Conservation (phyloP, 2,888 invertebrate genomes). For the Napeogenes sylphis region DNA sequence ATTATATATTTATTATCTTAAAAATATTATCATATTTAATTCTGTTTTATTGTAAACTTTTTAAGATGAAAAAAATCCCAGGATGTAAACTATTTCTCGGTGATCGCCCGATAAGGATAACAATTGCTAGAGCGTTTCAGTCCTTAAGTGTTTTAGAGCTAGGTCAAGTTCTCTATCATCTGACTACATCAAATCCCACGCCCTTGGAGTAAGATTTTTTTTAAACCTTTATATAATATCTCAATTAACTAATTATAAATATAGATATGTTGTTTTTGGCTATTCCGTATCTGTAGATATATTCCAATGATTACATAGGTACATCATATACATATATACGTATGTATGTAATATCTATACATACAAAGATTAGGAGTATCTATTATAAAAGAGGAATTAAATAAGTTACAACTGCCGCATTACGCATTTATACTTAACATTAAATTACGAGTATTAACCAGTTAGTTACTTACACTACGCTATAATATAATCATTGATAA, state of each 20-base stretch:
- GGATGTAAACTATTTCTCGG: constrained; percentile 71
- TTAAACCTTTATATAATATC: neutral
- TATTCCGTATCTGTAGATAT: too few relatives aligned
- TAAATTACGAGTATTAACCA: too few relatives aligned
- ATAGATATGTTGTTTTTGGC: too few relatives aligned
- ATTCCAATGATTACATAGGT: too few relatives aligned
- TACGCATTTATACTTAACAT: too few relatives aligned
- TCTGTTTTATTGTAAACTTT: constrained; percentile 19
- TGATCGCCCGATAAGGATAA: constrained; percentile 69
- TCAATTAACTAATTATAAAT: too few relatives aligned
- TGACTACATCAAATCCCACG: constrained; percentile 61
- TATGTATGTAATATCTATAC: too few relatives aligned
- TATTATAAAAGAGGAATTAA: too few relatives aligned
- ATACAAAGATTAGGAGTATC: neutral
- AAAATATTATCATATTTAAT: neutral
- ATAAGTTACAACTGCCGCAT: too few relatives aligned
- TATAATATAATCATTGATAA: neutral
- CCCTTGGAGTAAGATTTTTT: constrained; percentile 55
- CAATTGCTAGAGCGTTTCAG: constrained; percentile 69
- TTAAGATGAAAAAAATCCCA: constrained; percentile 70
- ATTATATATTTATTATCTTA: neutral
- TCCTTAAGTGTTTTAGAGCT: constrained; percentile 63
- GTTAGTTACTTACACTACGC: too few relatives aligned
- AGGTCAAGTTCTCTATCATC: constrained; percentile 67
- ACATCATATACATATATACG: too few relatives aligned